Percentiles rank a stretch among this genome's conserved stretches.
Conservation (phyloP, 2,888 invertebrate genomes). For the Pammene aurita region DNA sequence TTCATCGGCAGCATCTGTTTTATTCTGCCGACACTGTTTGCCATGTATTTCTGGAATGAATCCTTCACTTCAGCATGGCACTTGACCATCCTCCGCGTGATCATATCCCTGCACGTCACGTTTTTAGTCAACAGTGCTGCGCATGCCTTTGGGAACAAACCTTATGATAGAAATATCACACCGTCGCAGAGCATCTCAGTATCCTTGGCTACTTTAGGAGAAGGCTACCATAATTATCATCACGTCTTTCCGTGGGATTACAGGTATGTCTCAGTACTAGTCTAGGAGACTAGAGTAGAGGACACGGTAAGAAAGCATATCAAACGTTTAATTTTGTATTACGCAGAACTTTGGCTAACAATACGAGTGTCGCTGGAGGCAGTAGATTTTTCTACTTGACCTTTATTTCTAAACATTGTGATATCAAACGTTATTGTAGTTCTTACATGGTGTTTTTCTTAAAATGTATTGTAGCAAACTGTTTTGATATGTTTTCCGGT, state of each 20-base stretch:
- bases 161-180: slow-evolving; percentile 90
- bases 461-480: no score
- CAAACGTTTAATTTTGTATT: no score
- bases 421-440: no score
- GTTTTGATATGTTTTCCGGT: no score
- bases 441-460: no score
- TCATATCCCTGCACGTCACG: slow-evolving; percentile 90
- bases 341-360: no score
- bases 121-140: slow-evolving; percentile 97
- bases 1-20: slow-evolving; percentile 83
- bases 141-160: slow-evolving; percentile 94
- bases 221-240: slow-evolving; percentile 95
- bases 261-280: no score
- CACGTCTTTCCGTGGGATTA: slow-evolving; percentile 92
- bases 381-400: no score
- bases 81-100: slow-evolving; percentile 89
- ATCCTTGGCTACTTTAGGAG: slow-evolving; percentile 52
- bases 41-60: slow-evolving; percentile 91
- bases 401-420: no score
- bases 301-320: no score
- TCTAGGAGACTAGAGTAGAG: no score
- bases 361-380: no score
- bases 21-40: slow-evolving; percentile 90
- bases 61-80: slow-evolving; percentile 88
- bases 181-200: slow-evolving; percentile 14